Evolutionary conservation across 2,888 invertebrate genomes (phyloP).

Genomic region (Clusia tigrina): DNA sequence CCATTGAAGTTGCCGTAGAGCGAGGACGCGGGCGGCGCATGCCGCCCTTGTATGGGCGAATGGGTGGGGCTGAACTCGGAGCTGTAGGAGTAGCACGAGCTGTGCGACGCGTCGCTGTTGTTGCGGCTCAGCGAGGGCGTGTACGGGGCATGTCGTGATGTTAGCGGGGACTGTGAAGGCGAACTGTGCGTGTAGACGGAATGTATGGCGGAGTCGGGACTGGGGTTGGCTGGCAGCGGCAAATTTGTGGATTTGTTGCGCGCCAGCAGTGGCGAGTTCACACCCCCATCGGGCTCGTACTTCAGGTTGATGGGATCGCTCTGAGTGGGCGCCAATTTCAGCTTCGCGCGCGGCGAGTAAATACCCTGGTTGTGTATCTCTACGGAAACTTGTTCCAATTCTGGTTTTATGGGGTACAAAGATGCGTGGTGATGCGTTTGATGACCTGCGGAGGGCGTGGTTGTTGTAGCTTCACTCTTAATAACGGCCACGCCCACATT

Average conservation of each 20-base stretch:
- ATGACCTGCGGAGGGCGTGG: slow-evolving; percentile 29
- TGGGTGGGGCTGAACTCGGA: slow-evolving; percentile 86
- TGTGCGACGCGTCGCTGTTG: slow-evolving; percentile 90
- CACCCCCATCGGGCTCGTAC: slow-evolving; percentile 54
- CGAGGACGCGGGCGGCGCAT: slow-evolving; percentile 55
- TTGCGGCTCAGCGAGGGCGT: slow-evolving; percentile 87
- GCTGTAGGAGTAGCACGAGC: slow-evolving; percentile 87
- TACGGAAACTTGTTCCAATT: slow-evolving; percentile 53
- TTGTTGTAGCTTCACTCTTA: slow-evolving; percentile 49
- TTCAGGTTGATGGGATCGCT: slow-evolving; percentile 63
- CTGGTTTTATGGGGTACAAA: slow-evolving; percentile 48
- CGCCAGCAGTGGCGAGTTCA: slow-evolving; percentile 74
- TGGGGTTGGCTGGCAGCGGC: slow-evolving; percentile 79
- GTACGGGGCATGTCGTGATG: slow-evolving; percentile 80
- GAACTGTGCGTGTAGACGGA: slow-evolving; percentile 83
- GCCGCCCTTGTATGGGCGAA: slow-evolving; percentile 82
- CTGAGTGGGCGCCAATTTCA: slow-evolving; percentile 57
- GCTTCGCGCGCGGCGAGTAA: slow-evolving; percentile 35
- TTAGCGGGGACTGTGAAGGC: slow-evolving; percentile 86
- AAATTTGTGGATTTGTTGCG: slow-evolving; percentile 69
- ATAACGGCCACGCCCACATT: slow-evolving; percentile 45
- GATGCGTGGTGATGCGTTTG: background rate
- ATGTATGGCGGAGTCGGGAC: slow-evolving; percentile 89
- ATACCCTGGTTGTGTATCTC: slow-evolving; percentile 42
- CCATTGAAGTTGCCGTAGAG: slow-evolving; percentile 53